Evolutionary conservation across 2,888 invertebrate genomes (phyloP).

Genomic region (Lasioglossum villosulum): DNA sequence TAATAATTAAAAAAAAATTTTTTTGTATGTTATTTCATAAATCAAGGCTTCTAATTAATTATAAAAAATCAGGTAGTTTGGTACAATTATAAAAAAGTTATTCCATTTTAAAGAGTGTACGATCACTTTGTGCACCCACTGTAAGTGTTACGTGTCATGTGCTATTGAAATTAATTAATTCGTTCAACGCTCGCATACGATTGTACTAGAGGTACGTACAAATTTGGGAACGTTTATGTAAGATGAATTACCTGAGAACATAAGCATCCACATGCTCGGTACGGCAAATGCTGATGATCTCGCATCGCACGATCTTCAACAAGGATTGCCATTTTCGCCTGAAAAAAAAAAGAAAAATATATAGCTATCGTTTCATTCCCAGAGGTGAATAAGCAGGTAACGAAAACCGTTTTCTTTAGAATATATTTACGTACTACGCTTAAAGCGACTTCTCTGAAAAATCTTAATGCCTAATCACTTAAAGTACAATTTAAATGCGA

Average conservation of each 20-base stretch:
- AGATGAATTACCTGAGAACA: slow-evolving; percentile 92
- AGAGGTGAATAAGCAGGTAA: neutral
- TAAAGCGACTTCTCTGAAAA: neutral
- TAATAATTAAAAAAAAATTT: no score
- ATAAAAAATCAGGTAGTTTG: no score
- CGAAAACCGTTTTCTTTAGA: neutral
- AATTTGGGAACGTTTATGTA: slow-evolving; percentile 4
- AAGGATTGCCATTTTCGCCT: slow-evolving; percentile 95
- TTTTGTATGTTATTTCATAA: no score
- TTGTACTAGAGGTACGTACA: neutral
- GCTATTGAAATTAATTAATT: neutral
- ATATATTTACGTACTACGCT: neutral
- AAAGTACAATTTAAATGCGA: neutral
- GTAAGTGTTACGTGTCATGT: neutral
- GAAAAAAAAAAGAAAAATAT: slow-evolving; percentile 32
- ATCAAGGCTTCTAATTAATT: no score
- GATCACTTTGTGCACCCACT: no score
- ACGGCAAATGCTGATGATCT: slow-evolving; percentile 96
- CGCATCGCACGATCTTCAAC: slow-evolving; percentile 96
- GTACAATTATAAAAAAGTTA: no score
- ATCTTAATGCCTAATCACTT: neutral
- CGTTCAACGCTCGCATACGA: neutral
- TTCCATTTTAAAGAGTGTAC: no score
- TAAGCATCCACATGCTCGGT: slow-evolving; percentile 97
- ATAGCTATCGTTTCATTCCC: neutral